Evolutionary conservation across 2,888 invertebrate genomes (phyloP).

Genomic region (Cerastoderma edule): DNA sequence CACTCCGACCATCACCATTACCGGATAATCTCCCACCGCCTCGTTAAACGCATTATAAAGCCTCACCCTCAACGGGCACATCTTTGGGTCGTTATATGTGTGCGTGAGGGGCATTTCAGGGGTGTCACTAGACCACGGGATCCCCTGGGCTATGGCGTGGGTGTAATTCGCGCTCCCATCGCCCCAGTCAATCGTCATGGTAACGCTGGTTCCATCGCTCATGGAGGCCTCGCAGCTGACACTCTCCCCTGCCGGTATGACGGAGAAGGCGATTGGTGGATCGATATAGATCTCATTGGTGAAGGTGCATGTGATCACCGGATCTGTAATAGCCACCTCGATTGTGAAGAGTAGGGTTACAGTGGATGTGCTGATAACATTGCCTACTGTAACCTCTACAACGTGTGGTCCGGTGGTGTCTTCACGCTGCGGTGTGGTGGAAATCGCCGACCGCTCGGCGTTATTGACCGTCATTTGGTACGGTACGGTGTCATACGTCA

Average conservation of each 20-base stretch:
- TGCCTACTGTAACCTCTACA: slow-evolving; percentile 32
- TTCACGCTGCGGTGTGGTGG: slow-evolving; percentile 5
- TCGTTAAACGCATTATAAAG: slow-evolving; percentile 62
- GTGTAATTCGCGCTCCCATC: slow-evolving; percentile 19
- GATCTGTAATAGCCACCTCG: slow-evolving; percentile 57
- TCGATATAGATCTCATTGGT: slow-evolving; percentile 12
- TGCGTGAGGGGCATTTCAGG: slow-evolving; percentile 47
- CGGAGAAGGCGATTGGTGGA: slow-evolving; percentile 39
- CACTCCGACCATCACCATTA: slow-evolving; percentile 65
- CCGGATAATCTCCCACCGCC: slow-evolving; percentile 18
- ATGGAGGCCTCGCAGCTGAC: slow-evolving; percentile 43
- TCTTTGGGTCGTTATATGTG: slow-evolving; percentile 59
- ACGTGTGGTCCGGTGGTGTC: slow-evolving; percentile 27
- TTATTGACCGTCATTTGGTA: slow-evolving; percentile 32
- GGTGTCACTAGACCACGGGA: slow-evolving; percentile 39
- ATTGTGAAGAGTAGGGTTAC: slow-evolving; percentile 49
- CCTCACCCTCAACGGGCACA: slow-evolving; percentile 52
- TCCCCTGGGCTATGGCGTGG: slow-evolving; percentile 19
- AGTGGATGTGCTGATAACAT: slow-evolving; percentile 35
- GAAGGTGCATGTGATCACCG: slow-evolving; percentile 32
- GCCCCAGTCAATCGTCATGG: slow-evolving; percentile 43
- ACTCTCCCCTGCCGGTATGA: slow-evolving; percentile 55
- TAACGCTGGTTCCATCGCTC: slow-evolving; percentile 32
- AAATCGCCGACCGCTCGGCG: slow-evolving; percentile 18
- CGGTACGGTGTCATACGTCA: slow-evolving; percentile 52